Base-by-base conservation (phyloP, 1,140 invertebrate species). In the Calephelis virginiensis region DNA sequence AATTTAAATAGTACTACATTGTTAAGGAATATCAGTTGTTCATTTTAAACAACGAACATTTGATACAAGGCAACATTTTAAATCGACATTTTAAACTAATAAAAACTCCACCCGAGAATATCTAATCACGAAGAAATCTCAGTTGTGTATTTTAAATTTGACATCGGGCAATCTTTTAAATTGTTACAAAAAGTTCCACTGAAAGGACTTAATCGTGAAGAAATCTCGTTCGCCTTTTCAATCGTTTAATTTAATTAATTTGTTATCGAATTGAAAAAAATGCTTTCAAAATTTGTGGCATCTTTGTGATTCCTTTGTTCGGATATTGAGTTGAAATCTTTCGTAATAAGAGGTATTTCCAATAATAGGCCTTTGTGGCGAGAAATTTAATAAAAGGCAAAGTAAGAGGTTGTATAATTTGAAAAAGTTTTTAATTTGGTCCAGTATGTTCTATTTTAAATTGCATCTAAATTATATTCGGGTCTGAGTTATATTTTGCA, bases 261-360 rank as follows among this genome's bases (percentile, higher is more conserved):
- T 53, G 50, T 53, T 53, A 53, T 53, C 50, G 14, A 53, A 28
- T 53, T 53, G 50, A 53, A 53, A 53, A 53, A 53, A 53, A 28
- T 17, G 50, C 50, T 53, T 53, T 53, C 50, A 53, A 53, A 53
- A 53, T 53, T 53, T 53, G 50, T 53, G 50, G 50, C 50, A 53
- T 53, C 50, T 53, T 53, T 28, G 50, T 53, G 50, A 53, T 53
- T 53, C 50, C 50, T 53, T 53, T 53, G 50, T 53, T 53, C 50
- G 50, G 17, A 53, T 53, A 53, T 53, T 53, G 50, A 53, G 50
- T 53, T 37, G 50, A 53, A 53, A 53, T 53, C 50, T 53, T 17
- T 53, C 50, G 28, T 17, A 53, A 53, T 28, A 53, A 53, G 50
- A 53, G 28, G 14, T 17, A 28, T 53, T 53, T 53, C 17, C 17